These are phyloP conservation scores for Chironomus tentans DNA, from an alignment of 2,888 invertebrate species.

Conservation along the genomic window DNA sequence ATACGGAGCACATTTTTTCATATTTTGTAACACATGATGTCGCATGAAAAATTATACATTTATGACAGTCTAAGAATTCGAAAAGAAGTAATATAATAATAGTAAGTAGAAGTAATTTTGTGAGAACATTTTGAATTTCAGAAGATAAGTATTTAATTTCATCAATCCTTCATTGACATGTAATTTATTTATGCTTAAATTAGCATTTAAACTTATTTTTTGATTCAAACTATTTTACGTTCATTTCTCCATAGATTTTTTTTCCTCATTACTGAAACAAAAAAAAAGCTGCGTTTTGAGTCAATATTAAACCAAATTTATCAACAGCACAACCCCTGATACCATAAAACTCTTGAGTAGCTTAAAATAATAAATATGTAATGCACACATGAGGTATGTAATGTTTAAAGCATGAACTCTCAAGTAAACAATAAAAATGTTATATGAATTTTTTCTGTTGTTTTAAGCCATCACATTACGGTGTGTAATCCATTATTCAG, in stretches of 20 bases:
- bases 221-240: too few relatives aligned
- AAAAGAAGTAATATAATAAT: too few relatives aligned
- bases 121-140: too few relatives aligned
- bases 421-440: neutral
- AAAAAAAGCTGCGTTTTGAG: neutral
- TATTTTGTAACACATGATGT: neutral
- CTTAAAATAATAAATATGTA: neutral
- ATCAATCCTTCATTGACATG: too few relatives aligned
- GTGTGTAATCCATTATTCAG: slow-evolving; percentile 14
- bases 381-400: neutral
- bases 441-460: neutral
- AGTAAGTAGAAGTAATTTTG: too few relatives aligned
- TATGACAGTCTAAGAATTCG: neutral
- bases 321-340: neutral
- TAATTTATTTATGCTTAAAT: too few relatives aligned
- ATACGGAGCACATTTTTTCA: too few relatives aligned
- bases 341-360: neutral
- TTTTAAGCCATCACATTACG: slow-evolving; percentile 7
- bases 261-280: too few relatives aligned
- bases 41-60: slow-evolving; percentile 6
- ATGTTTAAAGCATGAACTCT: neutral
- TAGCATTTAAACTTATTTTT: too few relatives aligned
- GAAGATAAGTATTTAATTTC: too few relatives aligned
- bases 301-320: slow-evolving; percentile 8
- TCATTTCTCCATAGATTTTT: too few relatives aligned